Evolutionary conservation across 2,113 vertebrate genomes (phyloP).

Genomic region (Phocoena sinus): DNA sequence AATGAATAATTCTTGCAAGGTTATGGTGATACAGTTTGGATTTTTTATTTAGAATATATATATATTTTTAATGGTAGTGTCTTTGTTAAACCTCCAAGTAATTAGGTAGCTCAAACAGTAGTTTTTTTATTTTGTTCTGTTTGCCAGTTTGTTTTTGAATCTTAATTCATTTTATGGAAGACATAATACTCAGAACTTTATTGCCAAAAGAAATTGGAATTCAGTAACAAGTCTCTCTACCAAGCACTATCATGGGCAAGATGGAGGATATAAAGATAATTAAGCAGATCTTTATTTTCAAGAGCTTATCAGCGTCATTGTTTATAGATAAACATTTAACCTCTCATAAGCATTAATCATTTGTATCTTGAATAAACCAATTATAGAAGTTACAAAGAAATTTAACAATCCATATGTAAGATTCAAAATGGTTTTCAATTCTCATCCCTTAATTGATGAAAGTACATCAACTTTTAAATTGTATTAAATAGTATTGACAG

Average conservation of each 20-base stretch:
- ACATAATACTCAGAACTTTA: not conserved
- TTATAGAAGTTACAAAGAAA: conserved; percentile 68
- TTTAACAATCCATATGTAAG: conserved; percentile 60
- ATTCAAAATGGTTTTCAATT: conserved; percentile 70
- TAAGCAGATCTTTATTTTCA: conserved; percentile 1
- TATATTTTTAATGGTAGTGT: not conserved
- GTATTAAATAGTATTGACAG: conserved; percentile 66
- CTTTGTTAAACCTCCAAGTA: not conserved
- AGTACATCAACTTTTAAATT: conserved; percentile 54
- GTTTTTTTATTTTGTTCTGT: not conserved
- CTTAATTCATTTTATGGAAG: conserved; percentile 16
- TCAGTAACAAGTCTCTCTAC: not conserved
- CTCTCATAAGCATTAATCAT: conserved; percentile 31
- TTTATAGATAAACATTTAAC: conserved; percentile 3
- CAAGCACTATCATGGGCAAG: not conserved
- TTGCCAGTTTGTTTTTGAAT: not conserved
- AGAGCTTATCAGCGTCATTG: not conserved
- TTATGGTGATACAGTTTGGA: not conserved
- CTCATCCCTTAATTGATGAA: conserved; percentile 70
- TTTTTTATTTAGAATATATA: not conserved
- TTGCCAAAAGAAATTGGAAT: conserved; percentile 26
- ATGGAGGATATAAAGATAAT: not conserved
- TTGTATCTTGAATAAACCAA: conserved; percentile 68
- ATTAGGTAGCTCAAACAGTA: not conserved
- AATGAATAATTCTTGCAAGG: not conserved